Conservation (phyloP, 2,888 invertebrate genomes). For the Drosophila setosimentum region DNA sequence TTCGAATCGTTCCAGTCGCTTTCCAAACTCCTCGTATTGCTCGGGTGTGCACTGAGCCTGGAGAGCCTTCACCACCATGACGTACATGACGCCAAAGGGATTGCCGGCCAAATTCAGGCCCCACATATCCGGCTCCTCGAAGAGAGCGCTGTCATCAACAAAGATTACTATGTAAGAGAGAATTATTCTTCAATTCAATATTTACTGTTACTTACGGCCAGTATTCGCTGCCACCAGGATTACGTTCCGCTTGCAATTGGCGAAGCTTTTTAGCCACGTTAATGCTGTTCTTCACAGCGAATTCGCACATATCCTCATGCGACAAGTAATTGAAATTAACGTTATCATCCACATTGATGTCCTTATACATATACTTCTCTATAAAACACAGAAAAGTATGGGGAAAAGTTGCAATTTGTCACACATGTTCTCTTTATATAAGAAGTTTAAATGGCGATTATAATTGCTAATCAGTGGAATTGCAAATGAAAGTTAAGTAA, state of each 20-base stretch:
- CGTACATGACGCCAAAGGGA: conserved; percentile 90
- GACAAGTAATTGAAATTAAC: conserved; percentile 61
- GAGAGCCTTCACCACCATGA: conserved; percentile 95
- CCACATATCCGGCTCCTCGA: conserved; percentile 57
- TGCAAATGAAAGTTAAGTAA: background rate
- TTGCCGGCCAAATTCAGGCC: conserved; percentile 72
- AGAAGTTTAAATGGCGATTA: background rate
- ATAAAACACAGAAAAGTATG: background rate
- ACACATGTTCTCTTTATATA: background rate
- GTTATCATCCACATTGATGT: conserved; percentile 35
- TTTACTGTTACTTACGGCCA: conserved; percentile 79
- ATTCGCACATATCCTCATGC: conserved; percentile 76
- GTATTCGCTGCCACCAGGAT: conserved; percentile 80
- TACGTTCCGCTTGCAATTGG: conserved; percentile 89
- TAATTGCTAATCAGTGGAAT: background rate
- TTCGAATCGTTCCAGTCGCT: conserved; percentile 91
- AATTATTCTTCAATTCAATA: background rate
- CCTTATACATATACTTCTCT: conserved; percentile 62
- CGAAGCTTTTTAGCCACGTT: conserved; percentile 89
- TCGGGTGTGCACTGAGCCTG: conserved; percentile 94
- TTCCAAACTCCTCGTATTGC: conserved; percentile 94
- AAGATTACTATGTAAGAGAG: background rate
- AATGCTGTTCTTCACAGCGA: conserved; percentile 51
- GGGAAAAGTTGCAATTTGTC: background rate
- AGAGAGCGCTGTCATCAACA: conserved; percentile 43